A percentile compares a stretch with the other conserved stretches of the same genome.
Evolutionary conservation across 2,797 vertebrate species (phyloP).

Genomic region (Aphelocoma californica): DNA sequence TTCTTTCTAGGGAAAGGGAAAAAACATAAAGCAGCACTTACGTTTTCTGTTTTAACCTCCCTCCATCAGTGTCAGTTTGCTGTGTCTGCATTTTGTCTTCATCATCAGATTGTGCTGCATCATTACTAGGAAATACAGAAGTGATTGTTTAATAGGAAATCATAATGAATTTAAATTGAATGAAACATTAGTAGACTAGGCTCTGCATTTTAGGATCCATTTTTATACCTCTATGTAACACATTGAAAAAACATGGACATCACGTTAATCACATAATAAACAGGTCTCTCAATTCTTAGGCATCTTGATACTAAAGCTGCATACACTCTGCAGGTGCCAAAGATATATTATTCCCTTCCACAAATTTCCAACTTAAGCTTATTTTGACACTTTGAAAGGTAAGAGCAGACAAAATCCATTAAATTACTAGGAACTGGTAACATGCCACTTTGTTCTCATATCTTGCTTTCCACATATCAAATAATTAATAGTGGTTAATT

Average conservation of each 20-base stretch:
- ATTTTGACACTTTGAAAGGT: background rate
- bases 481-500: background rate
- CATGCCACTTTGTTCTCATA: background rate
- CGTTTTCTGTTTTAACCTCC: constrained; percentile 98
- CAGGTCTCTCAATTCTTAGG: background rate
- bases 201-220: background rate
- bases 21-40: constrained; percentile 67
- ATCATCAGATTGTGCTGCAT: constrained; percentile 95
- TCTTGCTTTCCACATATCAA: background rate
- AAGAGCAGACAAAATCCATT: background rate
- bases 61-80: constrained; percentile 89
- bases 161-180: background rate
- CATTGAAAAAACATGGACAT: background rate
- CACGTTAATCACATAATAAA: background rate
- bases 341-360: background rate
- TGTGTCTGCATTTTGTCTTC: constrained; percentile 91
- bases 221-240: background rate
- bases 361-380: background rate
- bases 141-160: background rate
- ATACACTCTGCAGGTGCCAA: background rate
- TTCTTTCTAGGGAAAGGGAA: background rate
- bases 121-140: constrained; percentile 80
- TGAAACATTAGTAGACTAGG: background rate
- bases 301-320: background rate
- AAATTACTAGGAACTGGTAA: background rate